Evolutionary conservation across 2,888 invertebrate species (phyloP), one percentile per base, ranked within the genome.

Genomic region (Dorcus hopei): DNA sequence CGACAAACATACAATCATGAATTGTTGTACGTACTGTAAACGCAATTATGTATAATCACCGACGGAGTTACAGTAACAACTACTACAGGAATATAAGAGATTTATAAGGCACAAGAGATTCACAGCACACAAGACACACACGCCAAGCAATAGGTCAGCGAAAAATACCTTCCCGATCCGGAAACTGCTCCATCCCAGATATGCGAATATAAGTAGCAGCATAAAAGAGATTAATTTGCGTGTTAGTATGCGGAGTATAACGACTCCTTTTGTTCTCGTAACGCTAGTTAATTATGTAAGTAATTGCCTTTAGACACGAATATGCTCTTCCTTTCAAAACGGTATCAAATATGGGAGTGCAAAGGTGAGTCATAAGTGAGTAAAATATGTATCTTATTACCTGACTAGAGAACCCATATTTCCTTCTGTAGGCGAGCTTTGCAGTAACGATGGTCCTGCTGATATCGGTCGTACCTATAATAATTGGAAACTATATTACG

Each of bases 81-180:
- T 65, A 47, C 73, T 69, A 67, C 76, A 80, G 49, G 78, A 79
- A 72, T 85, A 86, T 65, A 84, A 73, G 66, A 87, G 80, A 80
- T 85, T 85, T 77, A 86, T 73, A 74, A 86, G 82, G 81, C 86
- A 86, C 74, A 86, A 79, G 70, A 85, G 79, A 80, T 86, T 85
- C 74, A 86, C 80, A 70, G 85, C 84, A 79, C 85, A 84, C 79
- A 87, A 80, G 65, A 87, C 81, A 77, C 85, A 82, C 72, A 86
- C 80, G 80, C 86, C 86, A 80, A 87, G 81, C 77, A 86, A 81
- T 80, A 87, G 81, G 81, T 87, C 87, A 78, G 85, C 83, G 83
- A 86, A 88, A 85, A 87, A 87, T 89, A 90, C 89, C 89, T 90
- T 88, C 83, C 87, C 87, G 81, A 88, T 87, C 85, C 83, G 86